These are phyloP conservation scores for Pseudomyrmex gracilis DNA, from an alignment of 1,140 invertebrate genomes.

Conservation along the genomic window DNA sequence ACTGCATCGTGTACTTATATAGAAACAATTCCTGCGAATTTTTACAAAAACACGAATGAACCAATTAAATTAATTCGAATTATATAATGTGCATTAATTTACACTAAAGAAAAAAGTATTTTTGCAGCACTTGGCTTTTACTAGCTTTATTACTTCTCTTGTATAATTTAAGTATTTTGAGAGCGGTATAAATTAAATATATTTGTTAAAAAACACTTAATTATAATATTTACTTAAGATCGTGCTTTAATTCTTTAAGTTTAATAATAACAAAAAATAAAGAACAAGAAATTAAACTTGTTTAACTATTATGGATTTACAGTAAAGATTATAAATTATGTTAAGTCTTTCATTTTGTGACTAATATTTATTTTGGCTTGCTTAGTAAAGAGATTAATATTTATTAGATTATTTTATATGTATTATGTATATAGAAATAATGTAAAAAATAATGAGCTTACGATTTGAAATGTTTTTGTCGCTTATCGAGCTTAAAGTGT, in stretches of 20 bases:
- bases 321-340: neutral
- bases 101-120: no score
- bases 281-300: neutral
- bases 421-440: neutral
- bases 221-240: neutral
- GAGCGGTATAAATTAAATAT: no score
- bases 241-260: neutral
- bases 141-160: no score
- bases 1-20: no score
- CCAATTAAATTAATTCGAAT: no score
- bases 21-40: no score
- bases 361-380: neutral
- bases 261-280: neutral
- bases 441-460: neutral
- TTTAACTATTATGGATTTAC: neutral
- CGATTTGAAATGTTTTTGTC: neutral
- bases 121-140: no score
- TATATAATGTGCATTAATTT: no score
- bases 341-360: neutral
- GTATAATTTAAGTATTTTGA: no score
- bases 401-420: neutral
- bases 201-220: no score
- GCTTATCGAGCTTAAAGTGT: neutral
- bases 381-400: neutral
- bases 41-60: no score